phyloP scores from a whole-genome alignment of 2,113 vertebrate genomes.

The Numenius arquata region DNA sequence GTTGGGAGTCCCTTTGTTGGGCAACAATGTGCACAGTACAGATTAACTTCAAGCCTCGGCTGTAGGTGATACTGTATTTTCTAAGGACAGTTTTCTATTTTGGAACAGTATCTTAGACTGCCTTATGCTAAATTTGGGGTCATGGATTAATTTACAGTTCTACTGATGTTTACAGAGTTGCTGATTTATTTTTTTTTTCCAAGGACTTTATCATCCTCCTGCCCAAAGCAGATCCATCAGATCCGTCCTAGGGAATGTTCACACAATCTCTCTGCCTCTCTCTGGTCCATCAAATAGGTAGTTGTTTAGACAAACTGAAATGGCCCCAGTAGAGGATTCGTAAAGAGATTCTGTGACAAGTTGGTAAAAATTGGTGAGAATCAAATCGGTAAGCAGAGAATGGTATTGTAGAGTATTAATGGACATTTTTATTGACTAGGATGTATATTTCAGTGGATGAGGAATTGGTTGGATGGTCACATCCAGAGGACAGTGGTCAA shows the following conservation, averaged over 20 bases:
- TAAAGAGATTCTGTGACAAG: too few species aligned
- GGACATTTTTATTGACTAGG: background rate
- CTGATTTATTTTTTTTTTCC: background rate
- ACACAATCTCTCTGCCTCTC: background rate
- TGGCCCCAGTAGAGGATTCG: background rate
- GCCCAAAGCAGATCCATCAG: background rate
- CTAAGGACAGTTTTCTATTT: background rate
- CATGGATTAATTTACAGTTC: background rate
- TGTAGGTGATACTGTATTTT: background rate
- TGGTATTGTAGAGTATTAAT: background rate
- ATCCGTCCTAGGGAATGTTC: background rate
- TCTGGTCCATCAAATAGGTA: background rate
- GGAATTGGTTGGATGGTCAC: background rate
- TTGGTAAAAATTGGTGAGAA: background rate
- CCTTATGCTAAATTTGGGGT: background rate
- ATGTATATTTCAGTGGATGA: background rate
- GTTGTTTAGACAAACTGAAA: background rate
- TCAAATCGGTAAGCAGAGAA: background rate
- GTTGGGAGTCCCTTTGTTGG: background rate
- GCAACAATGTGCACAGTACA: accelerated
- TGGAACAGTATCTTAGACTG: background rate
- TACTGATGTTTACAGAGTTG: background rate
- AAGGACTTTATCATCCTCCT: background rate
- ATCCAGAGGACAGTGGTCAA: background rate
- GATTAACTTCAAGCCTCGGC: background rate